Base-by-base conservation (phyloP, 2,888 invertebrate species). In the Dermolepida albohirtum region DNA sequence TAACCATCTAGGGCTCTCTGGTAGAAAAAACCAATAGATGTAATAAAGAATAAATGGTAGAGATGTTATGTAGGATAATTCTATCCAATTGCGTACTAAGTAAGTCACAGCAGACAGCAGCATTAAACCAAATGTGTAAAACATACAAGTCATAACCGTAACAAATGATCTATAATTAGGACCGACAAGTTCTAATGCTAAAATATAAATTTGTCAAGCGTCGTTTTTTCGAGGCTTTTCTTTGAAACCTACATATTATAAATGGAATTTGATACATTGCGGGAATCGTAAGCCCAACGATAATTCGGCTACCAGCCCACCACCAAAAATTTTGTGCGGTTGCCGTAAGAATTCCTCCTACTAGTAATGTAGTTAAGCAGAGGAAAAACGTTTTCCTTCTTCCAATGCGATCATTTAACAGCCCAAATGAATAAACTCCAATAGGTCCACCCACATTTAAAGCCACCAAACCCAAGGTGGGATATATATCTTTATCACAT, bases 201-300 rank as follows among this genome's bases (percentile, higher is more conserved):
- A 73, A 87, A 87, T 64, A 72, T 34, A 12, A 29, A 44, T 16
- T 29, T 6, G n/a, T 17, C 1, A 5, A 16, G 16, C 5, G 7
- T 47, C 11, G 8, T 14, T 43, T 11, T 34, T 1, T 34, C 6
- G 8, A 34, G 2, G 34, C 6, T 5, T 34, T n/a, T n/a, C n/a
- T n/a, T 62, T 41, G n/a, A 17, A 78, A 87, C 91, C 89, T 85
- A 96, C 96, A 94, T 78, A 97, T 95, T 69, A 96, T 96, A 80
- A 96, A 96, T 0, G 97, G 96, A 82, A 96, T 96, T 84, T 96
- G 95, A 82, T 96, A 96, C 44, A 96, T 90, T 0, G 96, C 96
- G 2, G 96, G 96, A 77, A 96, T 93, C 0, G 96, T 95, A 5
- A 95, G 84, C 2, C 97, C 97, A n/a, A 96, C 95, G 54, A 95